Percentiles rank a stretch among this genome's conserved stretches.
phyloP scores from a whole-genome alignment of 2,113 vertebrate species.

The Lasiurus cinereus region DNA sequence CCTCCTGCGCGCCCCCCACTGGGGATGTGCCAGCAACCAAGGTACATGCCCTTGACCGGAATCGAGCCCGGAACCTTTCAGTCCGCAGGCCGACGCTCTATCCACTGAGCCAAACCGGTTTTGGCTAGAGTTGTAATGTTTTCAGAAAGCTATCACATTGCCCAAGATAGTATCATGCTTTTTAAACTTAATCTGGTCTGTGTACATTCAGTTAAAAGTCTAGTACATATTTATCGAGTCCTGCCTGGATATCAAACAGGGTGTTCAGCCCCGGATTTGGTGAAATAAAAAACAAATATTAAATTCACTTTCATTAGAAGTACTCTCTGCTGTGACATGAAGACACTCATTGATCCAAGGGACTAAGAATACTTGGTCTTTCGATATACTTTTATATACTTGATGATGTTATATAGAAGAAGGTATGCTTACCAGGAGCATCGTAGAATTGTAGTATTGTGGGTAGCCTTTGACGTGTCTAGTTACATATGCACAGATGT shows the following conservation, averaged over 20 bases:
- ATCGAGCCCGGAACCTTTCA: no score
- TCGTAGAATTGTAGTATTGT: background rate
- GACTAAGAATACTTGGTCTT: slow-evolving; percentile 34
- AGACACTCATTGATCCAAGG: background rate
- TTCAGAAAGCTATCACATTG: slow-evolving; percentile 44
- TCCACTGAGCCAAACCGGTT: no score
- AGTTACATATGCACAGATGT: background rate
- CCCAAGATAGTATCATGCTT: background rate
- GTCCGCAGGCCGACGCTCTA: no score
- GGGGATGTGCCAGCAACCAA: no score
- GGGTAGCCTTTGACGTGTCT: background rate
- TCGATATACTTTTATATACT: slow-evolving; percentile 27
- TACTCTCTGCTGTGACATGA: background rate
- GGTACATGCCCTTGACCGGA: no score
- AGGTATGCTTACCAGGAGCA: background rate
- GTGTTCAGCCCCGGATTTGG: slow-evolving; percentile 42
- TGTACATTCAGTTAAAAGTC: slow-evolving; percentile 45
- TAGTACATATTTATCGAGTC: background rate
- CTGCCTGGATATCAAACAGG: background rate
- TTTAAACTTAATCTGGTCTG: slow-evolving; percentile 34
- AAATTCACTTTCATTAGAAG: slow-evolving; percentile 31
- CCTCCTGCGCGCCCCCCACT: no score
- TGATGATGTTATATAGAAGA: slow-evolving; percentile 2
- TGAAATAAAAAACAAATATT: slow-evolving; percentile 54
- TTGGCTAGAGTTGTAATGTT: background rate